phyloP scores from a whole-genome alignment of 2,113 vertebrate species.

The Gambusia holbrooki region DNA sequence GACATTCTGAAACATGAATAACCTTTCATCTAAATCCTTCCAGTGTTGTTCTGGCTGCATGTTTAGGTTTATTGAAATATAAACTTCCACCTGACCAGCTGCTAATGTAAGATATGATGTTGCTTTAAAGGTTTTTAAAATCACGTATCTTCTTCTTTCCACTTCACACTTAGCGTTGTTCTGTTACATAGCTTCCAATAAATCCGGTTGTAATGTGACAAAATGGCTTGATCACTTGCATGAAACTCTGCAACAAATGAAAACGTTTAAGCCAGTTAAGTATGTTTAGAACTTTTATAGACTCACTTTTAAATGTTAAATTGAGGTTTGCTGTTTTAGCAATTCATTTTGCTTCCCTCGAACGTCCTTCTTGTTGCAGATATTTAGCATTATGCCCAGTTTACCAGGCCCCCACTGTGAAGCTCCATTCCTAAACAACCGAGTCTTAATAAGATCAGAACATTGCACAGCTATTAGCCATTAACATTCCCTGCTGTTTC shows the following conservation, averaged over 20 bases:
- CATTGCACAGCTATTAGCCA: conserved; percentile 16
- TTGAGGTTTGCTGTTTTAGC: conserved; percentile 4
- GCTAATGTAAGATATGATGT: background rate
- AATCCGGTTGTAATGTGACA: background rate
- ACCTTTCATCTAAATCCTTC: background rate
- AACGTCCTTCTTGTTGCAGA: conserved; percentile 15
- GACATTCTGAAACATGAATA: background rate
- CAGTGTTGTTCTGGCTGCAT: background rate
- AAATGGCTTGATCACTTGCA: background rate
- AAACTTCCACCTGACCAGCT: background rate
- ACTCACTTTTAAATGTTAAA: background rate
- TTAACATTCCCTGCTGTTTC: conserved; percentile 35
- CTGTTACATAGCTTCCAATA: background rate
- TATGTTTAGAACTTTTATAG: background rate
- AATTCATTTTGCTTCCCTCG: conserved; percentile 13
- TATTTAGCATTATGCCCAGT: conserved; percentile 25
- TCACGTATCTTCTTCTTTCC: background rate
- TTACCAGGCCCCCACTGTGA: conserved; percentile 29
- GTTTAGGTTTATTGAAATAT: background rate
- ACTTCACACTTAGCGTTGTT: background rate
- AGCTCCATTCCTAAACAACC: conserved; percentile 44
- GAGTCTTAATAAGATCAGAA: conserved; percentile 26
- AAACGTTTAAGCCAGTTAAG: background rate
- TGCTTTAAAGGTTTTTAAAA: background rate
- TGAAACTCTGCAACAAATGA: background rate